Conservation (phyloP, 1,140 invertebrate species). For the Drosophila insularis region DNA sequence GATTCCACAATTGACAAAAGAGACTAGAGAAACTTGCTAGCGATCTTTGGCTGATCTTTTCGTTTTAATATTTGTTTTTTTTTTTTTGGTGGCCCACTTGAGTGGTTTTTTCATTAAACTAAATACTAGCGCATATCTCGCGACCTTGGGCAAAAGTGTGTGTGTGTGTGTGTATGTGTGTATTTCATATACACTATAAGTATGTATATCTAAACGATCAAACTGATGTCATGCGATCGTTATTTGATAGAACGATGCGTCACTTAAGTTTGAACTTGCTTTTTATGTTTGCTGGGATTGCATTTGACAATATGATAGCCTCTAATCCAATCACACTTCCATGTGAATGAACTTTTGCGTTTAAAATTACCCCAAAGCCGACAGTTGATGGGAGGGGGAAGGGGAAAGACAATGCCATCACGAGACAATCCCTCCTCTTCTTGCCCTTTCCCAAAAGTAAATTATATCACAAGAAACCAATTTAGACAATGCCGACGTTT, state of each 20-base stretch:
- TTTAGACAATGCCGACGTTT: too few species aligned
- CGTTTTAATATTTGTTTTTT: slow-evolving; percentile 15
- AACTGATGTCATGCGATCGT: slow-evolving; percentile 67
- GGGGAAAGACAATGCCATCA: slow-evolving; percentile 14
- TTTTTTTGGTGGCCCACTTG: slow-evolving; percentile 55
- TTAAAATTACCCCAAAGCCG: slow-evolving; percentile 52
- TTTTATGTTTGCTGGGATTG: neutral
- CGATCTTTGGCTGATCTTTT: slow-evolving; percentile 45
- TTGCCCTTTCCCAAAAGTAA: slow-evolving; percentile 32
- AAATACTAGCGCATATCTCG: slow-evolving; percentile 45
- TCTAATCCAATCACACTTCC: slow-evolving; percentile 16
- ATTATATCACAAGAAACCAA: neutral
- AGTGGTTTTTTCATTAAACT: slow-evolving; percentile 60
- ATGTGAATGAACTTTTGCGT: slow-evolving; percentile 68
- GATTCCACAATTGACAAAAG: slow-evolving; percentile 18
- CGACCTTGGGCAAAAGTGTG: slow-evolving; percentile 45
- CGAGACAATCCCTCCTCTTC: slow-evolving; percentile 10
- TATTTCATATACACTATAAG: neutral
- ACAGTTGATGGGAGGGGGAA: neutral
- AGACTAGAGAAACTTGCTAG: neutral
- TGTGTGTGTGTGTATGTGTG: slow-evolving; percentile 7
- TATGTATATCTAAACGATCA: slow-evolving; percentile 38
- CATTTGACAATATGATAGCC: slow-evolving; percentile 38
- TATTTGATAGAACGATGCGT: slow-evolving; percentile 45
- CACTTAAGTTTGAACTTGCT: slow-evolving; percentile 29